A percentile compares a stretch with the other conserved stretches of the same genome.
Evolutionary conservation across 1,140 invertebrate species (phyloP).

Genomic region (Zaprionus vittiger): DNA sequence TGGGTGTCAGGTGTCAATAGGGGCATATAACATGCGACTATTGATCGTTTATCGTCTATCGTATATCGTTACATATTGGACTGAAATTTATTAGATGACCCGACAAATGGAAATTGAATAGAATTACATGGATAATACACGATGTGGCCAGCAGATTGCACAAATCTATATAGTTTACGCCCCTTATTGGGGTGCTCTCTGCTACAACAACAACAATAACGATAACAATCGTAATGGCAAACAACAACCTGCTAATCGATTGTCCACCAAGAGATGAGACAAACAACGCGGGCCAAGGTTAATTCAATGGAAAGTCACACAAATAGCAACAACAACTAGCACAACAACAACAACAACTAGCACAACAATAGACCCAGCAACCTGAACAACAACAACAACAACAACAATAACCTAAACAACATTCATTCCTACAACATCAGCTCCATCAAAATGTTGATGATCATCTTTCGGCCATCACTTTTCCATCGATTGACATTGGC

Average conservation of each 20-base stretch:
- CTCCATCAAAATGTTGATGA: background rate
- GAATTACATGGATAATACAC: conserved; percentile 13
- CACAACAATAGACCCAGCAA: background rate
- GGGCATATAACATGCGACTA: conserved; percentile 2
- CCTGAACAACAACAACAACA: background rate
- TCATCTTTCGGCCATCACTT: background rate
- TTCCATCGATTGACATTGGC: conserved; percentile 1
- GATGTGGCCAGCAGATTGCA: background rate
- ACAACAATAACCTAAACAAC: background rate
- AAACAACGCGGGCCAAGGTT: conserved; percentile 51
- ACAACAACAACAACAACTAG: background rate
- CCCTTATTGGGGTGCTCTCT: conserved; percentile 20
- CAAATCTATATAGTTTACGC: background rate
- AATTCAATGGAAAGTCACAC: conserved; percentile 32
- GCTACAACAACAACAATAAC: background rate
- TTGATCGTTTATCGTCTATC: background rate
- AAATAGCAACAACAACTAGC: background rate
- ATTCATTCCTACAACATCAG: background rate
- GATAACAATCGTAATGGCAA: conserved; percentile 1
- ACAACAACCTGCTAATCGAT: conserved; percentile 51
- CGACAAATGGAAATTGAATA: conserved; percentile 24
- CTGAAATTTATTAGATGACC: conserved; percentile 13
- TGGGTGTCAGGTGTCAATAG: conserved; percentile 2
- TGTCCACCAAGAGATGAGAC: conserved; percentile 18
- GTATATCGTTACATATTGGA: background rate